Evolutionary conservation across 2,797 vertebrate species (phyloP).

Genomic region (Iguana delicatissima): DNA sequence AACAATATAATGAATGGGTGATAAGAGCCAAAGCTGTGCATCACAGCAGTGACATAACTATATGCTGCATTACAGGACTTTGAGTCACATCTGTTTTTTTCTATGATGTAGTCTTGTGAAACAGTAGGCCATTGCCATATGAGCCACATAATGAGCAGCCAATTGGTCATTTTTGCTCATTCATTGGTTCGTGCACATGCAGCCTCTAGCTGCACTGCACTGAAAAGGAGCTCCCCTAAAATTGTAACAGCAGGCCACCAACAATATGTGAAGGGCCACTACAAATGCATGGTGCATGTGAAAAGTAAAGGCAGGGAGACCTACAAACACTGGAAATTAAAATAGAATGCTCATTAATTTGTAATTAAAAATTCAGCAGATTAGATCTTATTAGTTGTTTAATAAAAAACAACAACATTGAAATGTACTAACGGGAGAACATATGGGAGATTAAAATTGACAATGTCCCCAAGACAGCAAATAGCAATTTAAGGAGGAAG

Average conservation of each 20-base stretch:
- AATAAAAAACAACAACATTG: background rate
- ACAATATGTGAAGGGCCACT: background rate
- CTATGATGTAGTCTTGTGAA: too few relatives aligned
- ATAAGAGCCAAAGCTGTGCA: too few relatives aligned
- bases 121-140: too few relatives aligned
- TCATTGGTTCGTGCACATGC: too few relatives aligned
- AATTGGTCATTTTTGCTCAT: too few relatives aligned
- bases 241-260: too few relatives aligned
- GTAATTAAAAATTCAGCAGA: constrained; percentile 16
- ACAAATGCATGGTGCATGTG: background rate
- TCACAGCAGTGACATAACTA: background rate
- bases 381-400: constrained; percentile 19
- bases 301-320: background rate
- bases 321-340: background rate
- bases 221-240: too few relatives aligned
- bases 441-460: constrained; percentile 42
- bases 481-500: constrained; percentile 33
- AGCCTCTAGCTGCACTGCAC: too few relatives aligned
- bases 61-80: background rate
- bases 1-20: background rate
- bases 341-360: constrained; percentile 29
- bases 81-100: background rate
- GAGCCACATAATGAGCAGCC: too few relatives aligned
- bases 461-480: constrained; percentile 25
- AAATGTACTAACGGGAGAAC: constrained; percentile 38